Evolutionary conservation across 2,888 invertebrate genomes (phyloP).

Genomic region (Silvanus unidentatus): DNA sequence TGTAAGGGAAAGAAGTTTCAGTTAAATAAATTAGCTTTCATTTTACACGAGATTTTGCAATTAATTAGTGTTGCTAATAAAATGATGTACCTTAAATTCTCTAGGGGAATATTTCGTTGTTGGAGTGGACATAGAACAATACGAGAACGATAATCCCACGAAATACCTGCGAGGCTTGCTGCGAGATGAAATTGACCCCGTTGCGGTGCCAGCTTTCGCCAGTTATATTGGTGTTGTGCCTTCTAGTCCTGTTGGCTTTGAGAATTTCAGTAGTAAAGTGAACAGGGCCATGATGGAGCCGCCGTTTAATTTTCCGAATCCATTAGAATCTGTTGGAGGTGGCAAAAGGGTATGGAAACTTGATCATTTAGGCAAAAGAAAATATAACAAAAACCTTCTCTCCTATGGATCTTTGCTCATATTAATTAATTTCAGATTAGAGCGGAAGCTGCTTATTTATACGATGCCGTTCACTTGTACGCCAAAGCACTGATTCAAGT

Average conservation of each 20-base stretch:
- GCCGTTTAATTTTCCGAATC: conserved; percentile 85
- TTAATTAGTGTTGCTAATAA: too few relatives aligned
- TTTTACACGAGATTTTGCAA: too few relatives aligned
- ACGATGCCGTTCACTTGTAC: conserved; percentile 91
- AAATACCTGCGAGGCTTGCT: conserved; percentile 76
- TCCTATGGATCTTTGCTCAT: background rate
- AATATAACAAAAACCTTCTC: too few relatives aligned
- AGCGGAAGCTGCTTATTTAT: conserved; percentile 85
- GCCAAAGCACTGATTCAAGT: conserved; percentile 72
- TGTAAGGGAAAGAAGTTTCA: too few relatives aligned
- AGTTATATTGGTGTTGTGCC: conserved; percentile 81
- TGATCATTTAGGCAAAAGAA: too few relatives aligned
- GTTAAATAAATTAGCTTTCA: too few relatives aligned
- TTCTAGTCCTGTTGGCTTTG: conserved; percentile 66
- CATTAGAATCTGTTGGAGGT: conserved; percentile 64
- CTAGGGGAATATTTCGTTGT: conserved; percentile 91
- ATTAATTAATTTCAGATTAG: conserved; percentile 57
- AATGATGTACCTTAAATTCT: too few relatives aligned
- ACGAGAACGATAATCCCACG: conserved; percentile 69
- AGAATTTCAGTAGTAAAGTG: conserved; percentile 68
- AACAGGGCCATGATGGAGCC: conserved; percentile 77
- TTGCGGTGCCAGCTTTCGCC: conserved; percentile 65
- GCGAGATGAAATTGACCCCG: conserved; percentile 55
- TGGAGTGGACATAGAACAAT: conserved; percentile 85
- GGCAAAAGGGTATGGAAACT: conserved; percentile 53